phyloP scores from a whole-genome alignment of 2,113 vertebrate genomes.

The Gnathonemus longibarbis region DNA sequence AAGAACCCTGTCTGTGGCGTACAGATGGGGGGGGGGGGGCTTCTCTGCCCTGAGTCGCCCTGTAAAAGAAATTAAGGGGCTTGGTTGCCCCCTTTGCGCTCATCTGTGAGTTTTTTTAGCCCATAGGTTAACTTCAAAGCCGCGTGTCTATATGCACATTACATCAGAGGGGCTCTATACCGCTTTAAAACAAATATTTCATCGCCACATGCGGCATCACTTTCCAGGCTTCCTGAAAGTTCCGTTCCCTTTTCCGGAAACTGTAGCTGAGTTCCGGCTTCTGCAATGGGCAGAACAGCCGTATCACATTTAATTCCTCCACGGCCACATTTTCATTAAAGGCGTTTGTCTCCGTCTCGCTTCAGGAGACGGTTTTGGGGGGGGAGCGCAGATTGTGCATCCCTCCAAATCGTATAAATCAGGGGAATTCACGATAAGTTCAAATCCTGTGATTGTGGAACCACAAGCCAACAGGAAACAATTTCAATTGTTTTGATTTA shows the following conservation, averaged over 20 bases:
- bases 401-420: neutral
- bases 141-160: neutral
- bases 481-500: neutral
- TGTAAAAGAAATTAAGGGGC: slow-evolving; percentile 49
- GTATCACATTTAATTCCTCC: neutral
- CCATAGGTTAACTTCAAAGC: neutral
- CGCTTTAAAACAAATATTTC: neutral
- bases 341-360: neutral
- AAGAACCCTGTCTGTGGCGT: slow-evolving; percentile 14
- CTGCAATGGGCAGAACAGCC: neutral
- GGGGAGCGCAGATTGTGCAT: neutral
- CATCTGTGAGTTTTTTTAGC: slow-evolving; percentile 12
- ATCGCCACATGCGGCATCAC: neutral
- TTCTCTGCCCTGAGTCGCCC: slow-evolving; percentile 21
- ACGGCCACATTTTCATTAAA: neutral
- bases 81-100: slow-evolving; percentile 39
- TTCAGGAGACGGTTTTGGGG: neutral
- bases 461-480: neutral
- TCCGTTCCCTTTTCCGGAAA: neutral
- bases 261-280: neutral
- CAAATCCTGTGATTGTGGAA: neutral
- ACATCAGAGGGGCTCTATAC: neutral
- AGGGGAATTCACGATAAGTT: neutral
- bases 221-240: neutral
- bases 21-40: neutral